phyloP scores from a whole-genome alignment of 2,797 vertebrate genomes.

The Clamator glandarius region DNA sequence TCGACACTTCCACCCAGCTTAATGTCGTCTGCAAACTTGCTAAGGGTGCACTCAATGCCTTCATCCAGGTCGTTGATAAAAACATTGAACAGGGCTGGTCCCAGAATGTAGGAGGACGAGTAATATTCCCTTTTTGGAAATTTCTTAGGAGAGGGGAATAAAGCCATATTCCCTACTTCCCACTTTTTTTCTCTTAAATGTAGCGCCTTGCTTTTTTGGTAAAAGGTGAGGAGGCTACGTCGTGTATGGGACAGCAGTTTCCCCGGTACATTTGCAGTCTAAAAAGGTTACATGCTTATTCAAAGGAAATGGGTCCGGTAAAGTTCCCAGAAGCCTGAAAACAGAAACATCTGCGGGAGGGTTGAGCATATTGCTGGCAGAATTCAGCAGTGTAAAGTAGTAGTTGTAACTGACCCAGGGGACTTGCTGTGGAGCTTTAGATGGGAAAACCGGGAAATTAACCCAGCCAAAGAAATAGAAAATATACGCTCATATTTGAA shows the following conservation, averaged over 20 bases:
- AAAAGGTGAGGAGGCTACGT: background rate
- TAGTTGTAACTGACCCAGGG: slow-evolving; percentile 58
- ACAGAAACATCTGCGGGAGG: slow-evolving; percentile 75
- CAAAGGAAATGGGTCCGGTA: slow-evolving; percentile 37
- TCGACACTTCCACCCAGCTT: no score
- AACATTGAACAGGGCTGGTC: no score
- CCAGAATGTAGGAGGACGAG: background rate
- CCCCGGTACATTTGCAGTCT: background rate
- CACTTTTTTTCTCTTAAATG: background rate
- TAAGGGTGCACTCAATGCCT: no score
- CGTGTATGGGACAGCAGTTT: background rate
- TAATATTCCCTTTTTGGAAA: background rate
- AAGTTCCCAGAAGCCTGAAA: slow-evolving; percentile 72
- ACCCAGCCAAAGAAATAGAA: slow-evolving; percentile 42
- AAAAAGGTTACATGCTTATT: background rate
- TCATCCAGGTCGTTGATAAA: no score
- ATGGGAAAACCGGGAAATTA: slow-evolving; percentile 58
- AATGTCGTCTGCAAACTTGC: no score
- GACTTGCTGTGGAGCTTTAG: slow-evolving; percentile 63
- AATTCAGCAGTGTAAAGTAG: slow-evolving; percentile 72
- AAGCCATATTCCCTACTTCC: background rate
- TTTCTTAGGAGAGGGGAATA: background rate
- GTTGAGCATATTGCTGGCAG: slow-evolving; percentile 74
- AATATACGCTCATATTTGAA: background rate
- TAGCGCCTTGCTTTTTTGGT: slow-evolving; percentile 17